These are phyloP conservation scores for Lophius americanus DNA, from an alignment of 2,797 vertebrate genomes.

Conservation along the genomic window DNA sequence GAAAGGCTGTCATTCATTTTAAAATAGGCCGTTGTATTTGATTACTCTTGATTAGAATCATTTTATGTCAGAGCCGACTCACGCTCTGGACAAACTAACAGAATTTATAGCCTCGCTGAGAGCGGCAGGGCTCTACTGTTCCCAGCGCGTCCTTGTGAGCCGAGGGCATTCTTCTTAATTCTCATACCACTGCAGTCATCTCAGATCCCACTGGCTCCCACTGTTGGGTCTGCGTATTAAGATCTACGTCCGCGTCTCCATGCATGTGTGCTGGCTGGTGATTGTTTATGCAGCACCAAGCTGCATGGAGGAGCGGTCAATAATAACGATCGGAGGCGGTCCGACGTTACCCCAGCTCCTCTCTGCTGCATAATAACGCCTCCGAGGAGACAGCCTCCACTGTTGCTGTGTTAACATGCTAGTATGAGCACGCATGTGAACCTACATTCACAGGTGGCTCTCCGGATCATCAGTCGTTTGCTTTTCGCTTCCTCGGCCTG, in stretches of 20 bases:
- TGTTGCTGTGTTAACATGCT: constrained; percentile 34
- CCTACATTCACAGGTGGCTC: constrained; percentile 64
- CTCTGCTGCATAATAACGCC: constrained; percentile 73
- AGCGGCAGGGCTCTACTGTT: constrained; percentile 15
- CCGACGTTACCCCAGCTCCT: constrained; percentile 57
- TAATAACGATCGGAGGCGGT: constrained; percentile 76
- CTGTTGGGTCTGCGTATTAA: constrained; percentile 39
- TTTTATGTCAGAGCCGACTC: constrained; percentile 3
- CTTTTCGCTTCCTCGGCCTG: constrained; percentile 46
- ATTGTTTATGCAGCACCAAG: constrained; percentile 54
- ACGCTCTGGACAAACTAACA: constrained; percentile 24
- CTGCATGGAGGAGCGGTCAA: constrained; percentile 72
- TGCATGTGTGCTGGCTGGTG: background rate
- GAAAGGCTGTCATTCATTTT: background rate
- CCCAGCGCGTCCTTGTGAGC: constrained; percentile 50
- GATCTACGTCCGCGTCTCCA: constrained; percentile 18
- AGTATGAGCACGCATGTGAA: constrained; percentile 42
- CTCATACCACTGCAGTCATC: constrained; percentile 40
- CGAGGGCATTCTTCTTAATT: constrained; percentile 40
- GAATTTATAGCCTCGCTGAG: constrained; percentile 28
- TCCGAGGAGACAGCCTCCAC: constrained; percentile 59
- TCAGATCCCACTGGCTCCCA: constrained; percentile 28
- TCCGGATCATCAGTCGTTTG: constrained; percentile 37
- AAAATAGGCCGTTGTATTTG: constrained; percentile 1
- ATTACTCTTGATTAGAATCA: constrained; percentile 16